Base-by-base conservation (phyloP, 1,140 invertebrate species). In the Caenorhabditis inopinata region DNA sequence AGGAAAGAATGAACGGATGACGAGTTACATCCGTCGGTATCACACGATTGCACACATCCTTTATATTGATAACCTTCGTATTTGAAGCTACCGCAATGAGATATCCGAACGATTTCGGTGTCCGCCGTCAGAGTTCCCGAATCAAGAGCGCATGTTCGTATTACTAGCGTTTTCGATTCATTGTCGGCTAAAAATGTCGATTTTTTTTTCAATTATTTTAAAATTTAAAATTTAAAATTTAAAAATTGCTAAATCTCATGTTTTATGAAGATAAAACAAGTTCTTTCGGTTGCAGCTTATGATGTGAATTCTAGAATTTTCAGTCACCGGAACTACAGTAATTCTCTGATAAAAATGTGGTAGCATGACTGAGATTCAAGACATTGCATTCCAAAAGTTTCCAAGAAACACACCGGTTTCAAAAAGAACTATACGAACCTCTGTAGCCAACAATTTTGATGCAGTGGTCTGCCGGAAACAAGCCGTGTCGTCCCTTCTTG, bases 381-480 rank as follows among this genome's bases (percentile, higher is more conserved):
- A n/a, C n/a, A n/a, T n/a, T n/a, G n/a, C n/a, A n/a, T n/a, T n/a
- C n/a, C n/a, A n/a, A n/a, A n/a, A n/a, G n/a, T n/a, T n/a, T n/a
- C n/a, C n/a, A n/a, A n/a, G n/a, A n/a, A n/a, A n/a, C n/a, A n/a
- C n/a, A n/a, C n/a, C n/a, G 6, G 16, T 29, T 46, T 76, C 6
- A 29, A 16, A 47, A 85, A 76, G 11, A 12, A 14, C 27, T 18
- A 4, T 3, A 89, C 90, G 91, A 90, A 95, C 94, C 93, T 88
- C 93, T 94, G 81, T 92, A 91, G 73, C 95, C 95, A 53, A 92
- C 92, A 51, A 97, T 92, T 91, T 98, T 98, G 84, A 98, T 94
- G 90, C 96, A 98, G 51, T 95, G 93, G 0, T 96, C 96, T 32
- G 95, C 96, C 0, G 96, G 96, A 90, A 97, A 98, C 0, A 96